phyloP scores from a whole-genome alignment of 2,113 vertebrate species.

The Hypocryptadius cinnamomeus region DNA sequence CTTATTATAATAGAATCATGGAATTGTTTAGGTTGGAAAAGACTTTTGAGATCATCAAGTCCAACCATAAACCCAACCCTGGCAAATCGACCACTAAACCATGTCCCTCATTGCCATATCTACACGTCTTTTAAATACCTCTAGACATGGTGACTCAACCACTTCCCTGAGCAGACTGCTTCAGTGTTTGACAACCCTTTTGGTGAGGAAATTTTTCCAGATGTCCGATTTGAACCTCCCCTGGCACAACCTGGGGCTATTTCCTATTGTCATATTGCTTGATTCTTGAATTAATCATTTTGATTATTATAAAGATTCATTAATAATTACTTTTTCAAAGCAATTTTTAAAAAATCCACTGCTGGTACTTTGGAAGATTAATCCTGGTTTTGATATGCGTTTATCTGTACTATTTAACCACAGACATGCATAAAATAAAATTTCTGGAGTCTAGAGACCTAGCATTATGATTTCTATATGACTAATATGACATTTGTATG shows the following conservation, averaged over 20 bases:
- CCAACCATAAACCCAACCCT: background rate
- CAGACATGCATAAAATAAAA: background rate
- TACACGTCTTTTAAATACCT: background rate
- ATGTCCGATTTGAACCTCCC: background rate
- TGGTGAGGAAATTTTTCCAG: background rate
- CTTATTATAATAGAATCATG: background rate
- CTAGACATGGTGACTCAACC: background rate
- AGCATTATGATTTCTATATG: background rate
- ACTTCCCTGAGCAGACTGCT: background rate
- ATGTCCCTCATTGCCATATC: background rate
- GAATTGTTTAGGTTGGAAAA: background rate
- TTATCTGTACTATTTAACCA: background rate
- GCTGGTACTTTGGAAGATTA: background rate
- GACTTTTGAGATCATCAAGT: background rate
- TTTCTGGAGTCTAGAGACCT: background rate
- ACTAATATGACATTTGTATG: background rate
- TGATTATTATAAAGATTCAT: background rate
- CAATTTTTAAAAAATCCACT: background rate
- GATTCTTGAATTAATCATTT: background rate
- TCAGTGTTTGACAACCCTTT: background rate
- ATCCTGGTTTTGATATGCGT: background rate
- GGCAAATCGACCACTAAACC: background rate
- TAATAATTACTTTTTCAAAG: background rate
- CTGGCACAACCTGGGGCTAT: background rate
- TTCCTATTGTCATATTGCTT: background rate